Conservation (phyloP, 1,140 invertebrate genomes). For the Trachymyrmex cornetzi region DNA sequence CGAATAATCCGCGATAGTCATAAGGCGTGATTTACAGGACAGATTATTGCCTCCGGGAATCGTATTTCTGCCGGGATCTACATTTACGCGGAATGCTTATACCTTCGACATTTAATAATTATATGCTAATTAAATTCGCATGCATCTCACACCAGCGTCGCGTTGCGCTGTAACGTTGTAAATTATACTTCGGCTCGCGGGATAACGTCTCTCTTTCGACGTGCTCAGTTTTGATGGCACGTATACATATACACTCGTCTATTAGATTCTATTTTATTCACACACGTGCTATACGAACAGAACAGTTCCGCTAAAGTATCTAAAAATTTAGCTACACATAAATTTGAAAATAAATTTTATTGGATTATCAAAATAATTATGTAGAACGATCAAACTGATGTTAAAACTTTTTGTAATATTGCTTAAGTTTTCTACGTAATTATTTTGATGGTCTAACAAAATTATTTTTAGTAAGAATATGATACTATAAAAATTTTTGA, state of each 20-base stretch:
- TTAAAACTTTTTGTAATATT: too few relatives aligned
- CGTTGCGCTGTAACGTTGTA: constrained; percentile 26
- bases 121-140: constrained; percentile 75
- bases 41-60: constrained; percentile 68
- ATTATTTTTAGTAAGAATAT: too few relatives aligned
- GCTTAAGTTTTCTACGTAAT: too few relatives aligned
- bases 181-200: constrained; percentile 49
- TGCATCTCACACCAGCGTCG: constrained; percentile 40
- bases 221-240: constrained; percentile 26
- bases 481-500: too few relatives aligned
- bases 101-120: constrained; percentile 75
- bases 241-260: background rate
- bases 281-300: background rate
- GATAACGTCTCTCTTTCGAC: constrained; percentile 35
- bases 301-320: too few relatives aligned
- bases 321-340: too few relatives aligned
- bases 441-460: too few relatives aligned
- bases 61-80: constrained; percentile 65
- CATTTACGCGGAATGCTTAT: constrained; percentile 40
- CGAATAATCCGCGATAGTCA: constrained; percentile 58
- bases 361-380: too few relatives aligned
- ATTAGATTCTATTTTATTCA: constrained; percentile 27
- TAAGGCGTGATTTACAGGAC: constrained; percentile 55
- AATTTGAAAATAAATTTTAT: too few relatives aligned
- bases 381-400: too few relatives aligned